phyloP scores from a whole-genome alignment of 2,888 invertebrate species.

The Priocnemis perturbator region DNA sequence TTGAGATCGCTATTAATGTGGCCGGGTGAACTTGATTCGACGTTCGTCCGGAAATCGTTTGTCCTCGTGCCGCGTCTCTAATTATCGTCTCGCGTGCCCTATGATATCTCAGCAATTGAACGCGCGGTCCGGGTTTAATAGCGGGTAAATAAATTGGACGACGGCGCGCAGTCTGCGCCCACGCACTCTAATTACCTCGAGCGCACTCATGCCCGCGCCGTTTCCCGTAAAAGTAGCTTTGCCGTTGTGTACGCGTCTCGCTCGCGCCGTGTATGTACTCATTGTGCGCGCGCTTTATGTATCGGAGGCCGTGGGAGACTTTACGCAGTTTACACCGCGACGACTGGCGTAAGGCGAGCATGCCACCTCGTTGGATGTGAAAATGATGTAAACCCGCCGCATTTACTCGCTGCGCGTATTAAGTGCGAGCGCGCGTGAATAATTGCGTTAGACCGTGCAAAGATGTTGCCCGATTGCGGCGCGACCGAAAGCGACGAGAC shows the following conservation, averaged over 20 bases:
- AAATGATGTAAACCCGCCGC: slow-evolving; percentile 62
- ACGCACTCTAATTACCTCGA: slow-evolving; percentile 56
- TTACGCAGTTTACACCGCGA: slow-evolving; percentile 2
- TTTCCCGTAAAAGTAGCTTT: slow-evolving; percentile 53
- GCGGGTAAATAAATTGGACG: too few species aligned
- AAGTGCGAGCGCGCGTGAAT: slow-evolving; percentile 44
- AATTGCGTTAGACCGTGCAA: slow-evolving; percentile 41
- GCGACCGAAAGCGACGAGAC: slow-evolving; percentile 7
- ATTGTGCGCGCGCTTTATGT: slow-evolving; percentile 41
- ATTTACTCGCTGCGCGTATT: slow-evolving; percentile 48
- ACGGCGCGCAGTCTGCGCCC: slow-evolving; percentile 4
- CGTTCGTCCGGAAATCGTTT: too few species aligned
- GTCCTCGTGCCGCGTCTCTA: too few species aligned
- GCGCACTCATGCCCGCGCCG: slow-evolving; percentile 39
- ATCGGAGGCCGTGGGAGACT: slow-evolving; percentile 59
- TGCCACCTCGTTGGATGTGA: slow-evolving; percentile 45
- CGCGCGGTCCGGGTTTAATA: too few species aligned
- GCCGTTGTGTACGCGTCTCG: neutral
- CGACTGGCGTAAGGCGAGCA: slow-evolving; percentile 29
- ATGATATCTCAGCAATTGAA: too few species aligned
- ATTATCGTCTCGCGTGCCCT: too few species aligned
- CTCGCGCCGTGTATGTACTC: neutral
- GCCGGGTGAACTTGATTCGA: too few species aligned
- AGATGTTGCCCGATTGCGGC: slow-evolving; percentile 4
- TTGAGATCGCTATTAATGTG: too few species aligned